phyloP scores from a whole-genome alignment of 2,113 vertebrate genomes.

The Nannospalax galili region DNA sequence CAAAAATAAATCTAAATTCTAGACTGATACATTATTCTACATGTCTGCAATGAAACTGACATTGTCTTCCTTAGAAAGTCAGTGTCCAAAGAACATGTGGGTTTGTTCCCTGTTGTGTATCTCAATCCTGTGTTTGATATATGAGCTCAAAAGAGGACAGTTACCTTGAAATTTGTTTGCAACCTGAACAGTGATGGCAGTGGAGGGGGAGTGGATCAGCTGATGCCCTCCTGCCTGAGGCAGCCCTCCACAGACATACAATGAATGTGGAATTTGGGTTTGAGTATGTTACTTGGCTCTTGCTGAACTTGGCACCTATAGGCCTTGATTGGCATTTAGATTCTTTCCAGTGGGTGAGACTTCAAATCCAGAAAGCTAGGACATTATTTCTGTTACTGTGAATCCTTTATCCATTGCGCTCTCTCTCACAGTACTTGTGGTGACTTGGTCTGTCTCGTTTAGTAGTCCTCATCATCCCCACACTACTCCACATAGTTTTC shows the following conservation, averaged over 20 bases:
- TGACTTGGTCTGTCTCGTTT: background rate
- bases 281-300: background rate
- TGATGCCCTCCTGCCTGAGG: background rate
- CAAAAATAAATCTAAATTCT: constrained; percentile 25
- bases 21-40: background rate
- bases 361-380: constrained; percentile 2
- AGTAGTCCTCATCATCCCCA: too few relatives aligned
- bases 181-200: background rate
- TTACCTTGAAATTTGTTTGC: background rate
- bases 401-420: background rate
- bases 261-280: background rate
- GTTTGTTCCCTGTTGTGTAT: background rate
- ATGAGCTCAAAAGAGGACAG: background rate
- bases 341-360: constrained; percentile 27
- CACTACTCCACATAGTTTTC: background rate
- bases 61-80: background rate
- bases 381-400: background rate
- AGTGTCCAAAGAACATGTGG: background rate
- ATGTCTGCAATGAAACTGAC: background rate
- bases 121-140: background rate
- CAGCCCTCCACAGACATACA: background rate
- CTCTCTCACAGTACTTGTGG: background rate
- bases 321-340: background rate
- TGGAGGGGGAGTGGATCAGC: background rate
- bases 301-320: background rate